Evolutionary conservation across 2,797 vertebrate species (phyloP).

Genomic region (Chelon labrosus): DNA sequence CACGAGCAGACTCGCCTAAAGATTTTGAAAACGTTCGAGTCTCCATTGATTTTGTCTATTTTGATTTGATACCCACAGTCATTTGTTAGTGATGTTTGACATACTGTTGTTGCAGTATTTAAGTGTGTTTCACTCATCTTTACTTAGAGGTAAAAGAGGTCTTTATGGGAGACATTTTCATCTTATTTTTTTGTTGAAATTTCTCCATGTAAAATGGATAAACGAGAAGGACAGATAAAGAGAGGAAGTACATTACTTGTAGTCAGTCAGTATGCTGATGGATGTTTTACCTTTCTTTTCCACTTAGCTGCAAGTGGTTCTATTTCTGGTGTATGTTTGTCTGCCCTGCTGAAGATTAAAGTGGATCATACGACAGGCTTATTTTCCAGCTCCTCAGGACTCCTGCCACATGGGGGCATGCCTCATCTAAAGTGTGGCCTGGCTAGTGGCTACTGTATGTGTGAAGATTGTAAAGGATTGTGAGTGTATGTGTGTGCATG

Average conservation of each 20-base stretch:
- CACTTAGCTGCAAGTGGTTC: slow-evolving; percentile 18
- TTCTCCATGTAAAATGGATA: neutral
- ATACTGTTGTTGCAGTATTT: neutral
- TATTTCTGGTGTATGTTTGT: neutral
- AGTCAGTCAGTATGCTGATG: slow-evolving; percentile 19
- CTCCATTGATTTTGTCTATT: neutral
- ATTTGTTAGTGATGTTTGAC: neutral
- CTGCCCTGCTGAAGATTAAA: slow-evolving; percentile 42
- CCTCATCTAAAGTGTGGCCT: slow-evolving; percentile 44
- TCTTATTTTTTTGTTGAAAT: neutral
- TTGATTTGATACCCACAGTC: neutral
- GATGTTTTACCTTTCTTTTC: slow-evolving; percentile 7
- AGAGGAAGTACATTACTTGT: slow-evolving; percentile 5
- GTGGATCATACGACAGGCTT: slow-evolving; percentile 31
- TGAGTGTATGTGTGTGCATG: neutral
- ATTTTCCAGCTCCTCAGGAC: slow-evolving; percentile 46
- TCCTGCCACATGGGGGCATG: slow-evolving; percentile 63
- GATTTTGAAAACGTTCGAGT: neutral
- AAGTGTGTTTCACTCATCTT: no score
- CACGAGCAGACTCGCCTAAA: neutral
- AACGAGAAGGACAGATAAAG: neutral
- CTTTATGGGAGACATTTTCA: no score
- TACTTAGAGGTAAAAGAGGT: no score
- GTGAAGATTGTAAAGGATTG: slow-evolving; percentile 18
- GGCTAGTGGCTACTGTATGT: slow-evolving; percentile 30